A percentile compares a stretch with the other conserved stretches of the same genome.
Evolutionary conservation across 2,113 vertebrate genomes (phyloP).

Genomic region (Corythornis vintsioides): DNA sequence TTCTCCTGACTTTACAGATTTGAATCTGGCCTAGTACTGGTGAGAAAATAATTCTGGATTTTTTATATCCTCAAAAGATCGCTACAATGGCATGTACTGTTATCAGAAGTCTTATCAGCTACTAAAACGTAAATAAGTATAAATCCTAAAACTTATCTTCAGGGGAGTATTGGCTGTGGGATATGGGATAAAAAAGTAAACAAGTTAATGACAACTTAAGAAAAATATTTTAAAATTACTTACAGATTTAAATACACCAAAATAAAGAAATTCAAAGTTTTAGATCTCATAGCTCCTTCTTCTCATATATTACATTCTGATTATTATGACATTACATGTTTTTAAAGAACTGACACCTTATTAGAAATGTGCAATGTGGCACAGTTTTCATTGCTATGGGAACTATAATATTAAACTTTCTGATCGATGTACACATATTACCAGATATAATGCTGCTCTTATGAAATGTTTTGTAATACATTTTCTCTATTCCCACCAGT

Average conservation of each 20-base stretch:
- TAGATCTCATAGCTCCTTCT: background rate
- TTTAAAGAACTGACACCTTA: background rate
- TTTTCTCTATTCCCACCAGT: background rate
- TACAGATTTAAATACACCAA: background rate
- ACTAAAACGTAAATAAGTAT: background rate
- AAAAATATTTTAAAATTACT: background rate
- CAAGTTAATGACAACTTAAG: background rate
- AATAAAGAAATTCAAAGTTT: background rate
- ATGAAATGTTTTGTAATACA: background rate
- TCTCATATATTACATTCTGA: background rate
- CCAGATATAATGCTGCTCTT: background rate
- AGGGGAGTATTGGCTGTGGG: background rate
- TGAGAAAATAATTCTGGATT: background rate
- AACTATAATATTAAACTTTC: slow-evolving; percentile 19
- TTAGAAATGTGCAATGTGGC: background rate
- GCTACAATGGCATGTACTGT: background rate
- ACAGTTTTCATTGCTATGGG: slow-evolving; percentile 33
- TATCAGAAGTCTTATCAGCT: background rate
- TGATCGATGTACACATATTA: slow-evolving; percentile 7
- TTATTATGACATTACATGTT: background rate
- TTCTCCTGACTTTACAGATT: background rate
- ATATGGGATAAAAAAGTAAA: background rate
- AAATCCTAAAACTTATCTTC: background rate
- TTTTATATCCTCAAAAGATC: background rate
- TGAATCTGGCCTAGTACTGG: background rate